Conservation (phyloP, 2,888 invertebrate genomes). For the Oscheius myriophilus region DNA sequence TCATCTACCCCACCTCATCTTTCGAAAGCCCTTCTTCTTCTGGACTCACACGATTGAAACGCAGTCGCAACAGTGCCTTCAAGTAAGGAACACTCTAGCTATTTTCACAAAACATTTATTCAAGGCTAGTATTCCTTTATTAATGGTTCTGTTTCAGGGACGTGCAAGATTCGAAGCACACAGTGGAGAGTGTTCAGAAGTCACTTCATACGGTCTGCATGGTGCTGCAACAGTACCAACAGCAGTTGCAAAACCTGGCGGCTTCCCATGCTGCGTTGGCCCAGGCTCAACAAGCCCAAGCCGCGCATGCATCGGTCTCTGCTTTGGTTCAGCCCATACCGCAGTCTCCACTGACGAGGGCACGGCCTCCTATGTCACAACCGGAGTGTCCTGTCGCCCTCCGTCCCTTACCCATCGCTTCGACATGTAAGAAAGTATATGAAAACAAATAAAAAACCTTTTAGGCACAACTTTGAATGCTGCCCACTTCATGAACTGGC, state of each 20-base stretch:
- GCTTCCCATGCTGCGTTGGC: conserved; percentile 21
- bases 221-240: conserved; percentile 22
- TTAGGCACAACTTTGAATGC: conserved; percentile 24
- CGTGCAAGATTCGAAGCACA: conserved; percentile 29
- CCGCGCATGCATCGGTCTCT: background rate
- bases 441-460: background rate
- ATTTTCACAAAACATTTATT: background rate
- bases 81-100: conserved; percentile 14
- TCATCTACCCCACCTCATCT: conserved; percentile 5
- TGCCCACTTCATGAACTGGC: conserved; percentile 26
- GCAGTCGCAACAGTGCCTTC: conserved; percentile 23
- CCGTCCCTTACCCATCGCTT: conserved; percentile 41
- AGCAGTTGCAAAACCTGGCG: conserved; percentile 17
- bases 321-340: conserved; percentile 8
- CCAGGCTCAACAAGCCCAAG: conserved; percentile 8
- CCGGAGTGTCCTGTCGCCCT: conserved; percentile 57
- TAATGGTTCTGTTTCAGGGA: conserved; percentile 20
- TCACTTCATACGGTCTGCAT: conserved; percentile 25
- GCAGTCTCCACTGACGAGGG: conserved; percentile 21
- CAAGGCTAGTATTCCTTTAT: background rate
- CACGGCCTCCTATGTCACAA: conserved; percentile 18
- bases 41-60: conserved; percentile 9
- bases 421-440: conserved; percentile 29
- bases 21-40: conserved; percentile 1
- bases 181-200: conserved; percentile 26